Evolutionary conservation across 2,888 invertebrate species (phyloP).

Genomic region (Holacanthella duospinosa): DNA sequence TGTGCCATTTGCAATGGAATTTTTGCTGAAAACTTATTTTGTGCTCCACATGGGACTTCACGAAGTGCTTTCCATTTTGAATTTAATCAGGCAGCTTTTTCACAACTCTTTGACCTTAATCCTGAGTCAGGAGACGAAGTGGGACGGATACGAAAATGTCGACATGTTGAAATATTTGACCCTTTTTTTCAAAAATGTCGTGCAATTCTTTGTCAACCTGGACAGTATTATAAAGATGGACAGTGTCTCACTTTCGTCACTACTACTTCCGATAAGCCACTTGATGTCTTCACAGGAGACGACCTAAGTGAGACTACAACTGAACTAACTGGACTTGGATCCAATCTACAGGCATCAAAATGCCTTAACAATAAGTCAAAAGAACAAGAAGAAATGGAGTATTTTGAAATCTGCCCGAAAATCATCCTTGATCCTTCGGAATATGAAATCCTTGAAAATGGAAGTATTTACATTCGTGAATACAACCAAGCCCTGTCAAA

Average conservation of each 20-base stretch:
- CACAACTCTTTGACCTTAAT: slow-evolving; percentile 43
- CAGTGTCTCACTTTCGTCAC: slow-evolving; percentile 37
- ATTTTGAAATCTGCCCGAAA: slow-evolving; percentile 41
- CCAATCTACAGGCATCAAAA: slow-evolving; percentile 27
- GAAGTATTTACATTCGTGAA: slow-evolving; percentile 40
- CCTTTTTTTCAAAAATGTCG: slow-evolving; percentile 44
- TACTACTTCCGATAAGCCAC: slow-evolving; percentile 18
- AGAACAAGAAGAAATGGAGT: slow-evolving; percentile 17
- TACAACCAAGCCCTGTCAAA: slow-evolving; percentile 40
- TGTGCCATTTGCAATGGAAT: slow-evolving; percentile 45
- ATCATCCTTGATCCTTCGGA: slow-evolving; percentile 41
- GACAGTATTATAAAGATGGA: slow-evolving; percentile 38
- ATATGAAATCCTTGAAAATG: slow-evolving; percentile 39
- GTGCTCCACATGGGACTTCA: slow-evolving; percentile 36
- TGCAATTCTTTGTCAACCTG: slow-evolving; percentile 40
- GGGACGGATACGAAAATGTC: slow-evolving; percentile 39
- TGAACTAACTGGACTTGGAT: slow-evolving; percentile 23
- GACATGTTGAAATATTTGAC: slow-evolving; percentile 43
- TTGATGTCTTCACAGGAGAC: slow-evolving; percentile 14
- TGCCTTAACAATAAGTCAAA: slow-evolving; percentile 19
- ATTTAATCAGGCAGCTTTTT: slow-evolving; percentile 42
- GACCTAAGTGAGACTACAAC: slow-evolving; percentile 26
- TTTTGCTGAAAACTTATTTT: slow-evolving; percentile 40
- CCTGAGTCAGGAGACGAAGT: slow-evolving; percentile 37
- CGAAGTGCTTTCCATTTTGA: slow-evolving; percentile 38